phyloP scores from a whole-genome alignment of 23 tunicate species.

The Trididemnum miniatum region DNA sequence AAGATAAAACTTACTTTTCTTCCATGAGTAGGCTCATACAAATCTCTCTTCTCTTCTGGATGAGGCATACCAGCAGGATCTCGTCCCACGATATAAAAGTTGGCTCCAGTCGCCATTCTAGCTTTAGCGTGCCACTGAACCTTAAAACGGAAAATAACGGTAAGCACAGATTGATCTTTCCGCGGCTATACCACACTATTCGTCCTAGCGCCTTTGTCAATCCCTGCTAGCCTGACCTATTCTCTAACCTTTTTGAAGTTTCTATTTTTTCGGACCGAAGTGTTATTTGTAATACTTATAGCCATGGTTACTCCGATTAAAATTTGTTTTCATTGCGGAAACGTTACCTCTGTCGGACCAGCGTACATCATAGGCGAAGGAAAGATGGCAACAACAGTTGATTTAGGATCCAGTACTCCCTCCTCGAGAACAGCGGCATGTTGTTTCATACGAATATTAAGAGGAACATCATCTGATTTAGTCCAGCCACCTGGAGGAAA shows the following conservation, averaged over 20 bases:
- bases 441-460: conserved; percentile 87
- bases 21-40: conserved; percentile 93
- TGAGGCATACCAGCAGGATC: conserved; percentile 99
- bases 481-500: conserved; percentile 91
- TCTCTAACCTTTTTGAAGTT: no score
- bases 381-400: conserved; percentile 98
- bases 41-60: conserved; percentile 89
- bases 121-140: conserved; percentile 99
- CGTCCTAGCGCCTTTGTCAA: no score
- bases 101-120: conserved; percentile 94
- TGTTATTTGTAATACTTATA: no score
- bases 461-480: conserved; percentile 97
- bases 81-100: conserved; percentile 98
- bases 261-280: no score
- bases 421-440: conserved; percentile 96
- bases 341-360: conserved; percentile 92
- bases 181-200: no score
- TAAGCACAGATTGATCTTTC: no score
- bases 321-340: no score
- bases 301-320: no score
- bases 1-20: conserved; percentile 60
- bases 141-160: conserved; percentile 21
- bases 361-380: conserved; percentile 99
- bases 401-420: conserved; percentile 87
- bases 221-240: no score